Evolutionary conservation across 2,113 vertebrate species (phyloP).

Genomic region (Pteronura brasiliensis): DNA sequence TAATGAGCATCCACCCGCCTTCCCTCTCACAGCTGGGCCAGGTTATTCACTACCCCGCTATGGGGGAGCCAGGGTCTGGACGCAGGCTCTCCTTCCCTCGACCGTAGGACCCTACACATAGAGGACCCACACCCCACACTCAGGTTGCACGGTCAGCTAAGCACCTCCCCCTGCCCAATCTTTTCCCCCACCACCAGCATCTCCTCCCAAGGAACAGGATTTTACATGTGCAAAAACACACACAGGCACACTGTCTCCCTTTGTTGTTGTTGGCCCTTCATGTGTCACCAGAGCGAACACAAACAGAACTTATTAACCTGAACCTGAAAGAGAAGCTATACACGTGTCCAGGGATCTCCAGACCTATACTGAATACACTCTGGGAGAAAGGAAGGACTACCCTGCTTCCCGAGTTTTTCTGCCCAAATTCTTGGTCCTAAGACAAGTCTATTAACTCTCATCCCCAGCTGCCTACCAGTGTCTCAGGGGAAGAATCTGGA

Average conservation of each 20-base stretch:
- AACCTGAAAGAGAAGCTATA: neutral
- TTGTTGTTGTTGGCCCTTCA: neutral
- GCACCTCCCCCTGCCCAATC: neutral
- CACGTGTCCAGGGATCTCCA: neutral
- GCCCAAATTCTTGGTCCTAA: neutral
- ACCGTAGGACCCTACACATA: accelerated
- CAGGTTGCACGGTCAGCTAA: neutral
- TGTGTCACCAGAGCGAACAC: neutral
- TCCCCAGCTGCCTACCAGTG: neutral
- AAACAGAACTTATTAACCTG: neutral
- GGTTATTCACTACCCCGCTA: neutral
- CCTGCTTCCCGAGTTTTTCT: neutral
- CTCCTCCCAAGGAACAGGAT: neutral
- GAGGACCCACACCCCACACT: neutral
- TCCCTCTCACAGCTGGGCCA: neutral
- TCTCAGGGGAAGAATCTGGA: neutral
- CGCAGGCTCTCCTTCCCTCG: neutral
- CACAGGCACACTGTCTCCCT: neutral
- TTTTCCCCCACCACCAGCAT: neutral
- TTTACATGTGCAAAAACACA: neutral
- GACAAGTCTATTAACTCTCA: neutral
- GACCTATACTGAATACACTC: neutral
- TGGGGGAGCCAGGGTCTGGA: neutral
- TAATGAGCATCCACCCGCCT: neutral
- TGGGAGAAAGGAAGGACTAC: neutral